Evolutionary conservation across 2,113 vertebrate species (phyloP), one percentile per base, ranked within the genome.

Genomic region (Myrmophylax atrothorax): DNA sequence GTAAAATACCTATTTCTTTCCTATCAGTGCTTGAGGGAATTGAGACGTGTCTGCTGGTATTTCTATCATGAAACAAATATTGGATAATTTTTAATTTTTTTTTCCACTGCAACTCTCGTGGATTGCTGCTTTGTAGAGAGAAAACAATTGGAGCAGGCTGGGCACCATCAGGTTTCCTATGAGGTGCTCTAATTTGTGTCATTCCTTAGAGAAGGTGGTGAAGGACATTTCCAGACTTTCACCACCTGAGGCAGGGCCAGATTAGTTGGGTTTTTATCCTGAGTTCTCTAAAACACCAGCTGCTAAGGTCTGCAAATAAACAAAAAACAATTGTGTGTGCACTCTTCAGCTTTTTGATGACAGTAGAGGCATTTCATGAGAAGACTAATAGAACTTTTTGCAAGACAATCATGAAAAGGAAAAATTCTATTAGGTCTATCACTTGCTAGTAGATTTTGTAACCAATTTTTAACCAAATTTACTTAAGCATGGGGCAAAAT

Each of bases 351-450:
- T 83, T 63, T 81, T 52, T 52, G 10, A 52, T 52, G 47, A 59
- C 13, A 46, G 11, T 20, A 0, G 0, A 59, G 35, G 9, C 5
- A 19, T 76, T 60, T n/a, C 8, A 4, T 40, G 18, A 40, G 46
- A 74, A 93, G 11, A n/a, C 7, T 20, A 58, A 8, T 20, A 66
- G 76, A 88, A 55, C 8, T 47, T 89, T 82, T 40, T 23, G 22
- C 1, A 5, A 47, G 12, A 40, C 0, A 0, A 19, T 59, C 18
- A 33, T 28, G 23, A 37, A 59, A 72, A 77, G 55, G 16, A 35
- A 74, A 84, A 87, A 64, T 52, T 7, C 18, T 64, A 2, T 25
- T 16, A 68, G 18, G 3, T 58, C 77, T 76, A 35, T 60, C 46
- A 31, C 16, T 68, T 35, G n/a, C 49, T 31, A 53, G 46, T 50